These are phyloP conservation scores for Saccostrea cuccullata DNA, from an alignment of 1,140 invertebrate species.

Conservation along the genomic window DNA sequence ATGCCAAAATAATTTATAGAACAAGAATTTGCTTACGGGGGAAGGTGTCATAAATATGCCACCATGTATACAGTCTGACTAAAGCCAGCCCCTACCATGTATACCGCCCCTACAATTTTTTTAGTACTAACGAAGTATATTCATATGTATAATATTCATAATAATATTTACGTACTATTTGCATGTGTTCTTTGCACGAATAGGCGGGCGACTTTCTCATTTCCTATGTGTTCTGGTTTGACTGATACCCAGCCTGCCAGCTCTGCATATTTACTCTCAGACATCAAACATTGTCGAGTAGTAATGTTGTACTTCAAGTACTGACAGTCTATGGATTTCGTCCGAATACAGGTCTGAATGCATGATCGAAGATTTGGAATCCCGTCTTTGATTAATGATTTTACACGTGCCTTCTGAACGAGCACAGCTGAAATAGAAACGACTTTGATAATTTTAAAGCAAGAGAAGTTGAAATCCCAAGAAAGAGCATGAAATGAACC, in stretches of 20 bases:
- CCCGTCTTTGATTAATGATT: neutral
- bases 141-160: no score
- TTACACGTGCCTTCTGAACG: neutral
- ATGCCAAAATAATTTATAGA: no score
- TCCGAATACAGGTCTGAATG: neutral
- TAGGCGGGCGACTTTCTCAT: neutral
- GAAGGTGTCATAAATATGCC: neutral
- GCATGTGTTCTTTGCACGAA: neutral
- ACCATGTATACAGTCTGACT: no score
- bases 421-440: neutral
- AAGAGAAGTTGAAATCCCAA: no score
- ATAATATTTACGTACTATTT: neutral
- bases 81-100: no score
- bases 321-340: neutral
- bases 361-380: neutral
- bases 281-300: neutral
- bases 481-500: no score
- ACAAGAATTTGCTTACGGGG: no score
- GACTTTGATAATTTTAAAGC: no score
- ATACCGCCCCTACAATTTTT: no score
- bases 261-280: constrained; percentile 6
- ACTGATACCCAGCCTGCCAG: neutral
- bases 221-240: neutral
- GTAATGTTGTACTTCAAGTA: neutral
- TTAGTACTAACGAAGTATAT: no score